Evolutionary conservation across 2,113 vertebrate genomes (phyloP), one percentile per base, ranked within the genome.

Genomic region (Zeus faber): DNA sequence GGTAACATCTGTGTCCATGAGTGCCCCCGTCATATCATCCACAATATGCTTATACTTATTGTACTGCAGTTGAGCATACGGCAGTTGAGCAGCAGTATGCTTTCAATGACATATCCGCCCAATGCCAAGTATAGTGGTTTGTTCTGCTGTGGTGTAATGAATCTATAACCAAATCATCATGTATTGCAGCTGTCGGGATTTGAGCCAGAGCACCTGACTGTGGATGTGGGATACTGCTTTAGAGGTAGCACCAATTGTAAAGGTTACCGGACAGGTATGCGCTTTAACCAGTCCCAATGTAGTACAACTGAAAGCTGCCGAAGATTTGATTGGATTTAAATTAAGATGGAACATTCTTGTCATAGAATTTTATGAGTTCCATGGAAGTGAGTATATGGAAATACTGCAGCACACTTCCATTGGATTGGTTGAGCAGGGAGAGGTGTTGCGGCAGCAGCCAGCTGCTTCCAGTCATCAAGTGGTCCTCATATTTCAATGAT

Each of bases 341-440:
- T 59, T 49, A 59, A 20, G 6, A 35, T 50, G 21, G 13, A 18
- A 4, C 22, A 41, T 59, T 23, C 21, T 39, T 59, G 31, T 48
- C 21, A 16, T 18, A 59, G 56, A 49, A 27, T 54, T 60, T 10
- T 50, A 35, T 44, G 58, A 60, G 48, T 16, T 60, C 47, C 48
- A 60, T 49, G 47, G 24, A 27, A 10, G 14, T 14, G 58, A 60
- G 23, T 60, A 51, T 39, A 60, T 60, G 58, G 58, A 60, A 22
- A 51, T 60, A 5, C 47, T 60, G 10, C 3, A 13, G 43, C 55
- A 58, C 29, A 14, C 48, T 17, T 58, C 55, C 17, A 23, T 58
- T 24, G 27, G 55, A 17, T n/a, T 50, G 58, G 47, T 40, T 49
- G 24, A 60, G 58, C 35, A 35, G 51, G 22, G 35, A 44, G 49